These are phyloP conservation scores for Ochotona princeps DNA, from an alignment of 2,113 vertebrate species.

Conservation along the genomic window DNA sequence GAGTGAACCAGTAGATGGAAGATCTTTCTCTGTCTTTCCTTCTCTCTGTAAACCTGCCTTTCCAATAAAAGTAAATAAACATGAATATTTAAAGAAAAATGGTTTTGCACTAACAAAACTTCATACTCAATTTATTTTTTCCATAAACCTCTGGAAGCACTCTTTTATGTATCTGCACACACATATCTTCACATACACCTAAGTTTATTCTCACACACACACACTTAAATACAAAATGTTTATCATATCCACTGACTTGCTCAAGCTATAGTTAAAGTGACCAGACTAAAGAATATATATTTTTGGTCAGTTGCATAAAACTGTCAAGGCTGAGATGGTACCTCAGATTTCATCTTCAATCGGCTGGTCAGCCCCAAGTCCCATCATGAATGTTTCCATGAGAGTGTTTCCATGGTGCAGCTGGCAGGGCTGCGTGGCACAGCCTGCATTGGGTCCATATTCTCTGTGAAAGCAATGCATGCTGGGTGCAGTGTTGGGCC, in stretches of 20 bases:
- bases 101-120: too few species aligned
- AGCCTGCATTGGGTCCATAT: neutral
- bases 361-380: neutral
- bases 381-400: neutral
- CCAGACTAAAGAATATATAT: neutral
- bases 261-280: conserved; percentile 20
- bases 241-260: neutral
- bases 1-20: too few species aligned
- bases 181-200: neutral
- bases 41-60: too few species aligned
- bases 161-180: neutral
- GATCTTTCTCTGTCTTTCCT: too few species aligned
- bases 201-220: neutral
- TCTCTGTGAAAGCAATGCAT: neutral
- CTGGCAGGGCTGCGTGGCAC: neutral
- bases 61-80: too few species aligned
- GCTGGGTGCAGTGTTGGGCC: neutral
- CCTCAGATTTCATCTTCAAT: neutral
- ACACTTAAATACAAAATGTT: conserved; percentile 40
- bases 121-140: too few species aligned
- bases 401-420: neutral
- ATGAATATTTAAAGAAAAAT: too few species aligned
- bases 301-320: neutral
- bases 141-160: too few species aligned
- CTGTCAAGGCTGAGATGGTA: neutral